A percentile compares a stretch with the other conserved stretches of the same genome.
phyloP scores from a whole-genome alignment of 2,797 vertebrate species.

The Eospalax fontanierii region DNA sequence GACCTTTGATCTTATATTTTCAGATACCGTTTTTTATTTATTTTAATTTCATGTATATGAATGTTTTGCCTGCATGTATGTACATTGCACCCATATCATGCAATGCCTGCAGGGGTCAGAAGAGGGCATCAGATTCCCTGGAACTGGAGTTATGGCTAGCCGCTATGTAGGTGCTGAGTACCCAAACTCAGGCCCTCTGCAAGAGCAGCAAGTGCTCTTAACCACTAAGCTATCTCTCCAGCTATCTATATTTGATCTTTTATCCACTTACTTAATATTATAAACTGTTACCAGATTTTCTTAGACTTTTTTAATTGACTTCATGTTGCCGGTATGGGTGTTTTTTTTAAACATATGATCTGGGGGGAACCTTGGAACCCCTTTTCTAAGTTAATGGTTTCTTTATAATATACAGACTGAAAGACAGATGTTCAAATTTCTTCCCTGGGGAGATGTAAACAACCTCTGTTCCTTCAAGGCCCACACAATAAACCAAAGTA shows the following conservation, averaged over 20 bases:
- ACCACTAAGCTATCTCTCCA: no score
- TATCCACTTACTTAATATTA: background rate
- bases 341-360: conserved; percentile 16
- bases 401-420: conserved; percentile 16
- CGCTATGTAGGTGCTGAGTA: no score
- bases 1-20: background rate
- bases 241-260: background rate
- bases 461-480: background rate
- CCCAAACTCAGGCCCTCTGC: no score
- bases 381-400: background rate
- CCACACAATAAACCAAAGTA: background rate
- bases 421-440: background rate
- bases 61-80: no score
- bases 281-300: conserved; percentile 1
- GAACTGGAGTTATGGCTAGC: no score
- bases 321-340: background rate
- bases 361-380: background rate
- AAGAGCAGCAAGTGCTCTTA: no score
- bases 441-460: background rate
- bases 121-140: no score
- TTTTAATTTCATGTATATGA: no score
- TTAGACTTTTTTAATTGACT: background rate
- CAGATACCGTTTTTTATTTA: no score
- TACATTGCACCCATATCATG: no score
- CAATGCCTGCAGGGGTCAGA: no score